phyloP scores from a whole-genome alignment of 1,140 invertebrate species.

The Hyphantria cunea region DNA sequence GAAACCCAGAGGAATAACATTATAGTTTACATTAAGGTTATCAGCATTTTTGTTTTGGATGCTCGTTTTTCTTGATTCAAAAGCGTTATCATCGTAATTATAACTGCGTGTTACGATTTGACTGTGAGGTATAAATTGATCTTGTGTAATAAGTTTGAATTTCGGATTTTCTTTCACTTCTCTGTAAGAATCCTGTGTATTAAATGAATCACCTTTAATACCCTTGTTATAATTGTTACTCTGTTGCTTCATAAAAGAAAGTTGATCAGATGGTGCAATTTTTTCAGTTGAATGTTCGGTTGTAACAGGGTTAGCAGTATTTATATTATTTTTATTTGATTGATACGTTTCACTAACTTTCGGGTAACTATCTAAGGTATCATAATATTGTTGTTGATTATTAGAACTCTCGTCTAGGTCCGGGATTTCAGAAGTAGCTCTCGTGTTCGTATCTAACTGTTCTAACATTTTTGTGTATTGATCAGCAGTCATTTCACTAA shows the following conservation, averaged over 20 bases:
- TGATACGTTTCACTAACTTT: background rate
- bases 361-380: slow-evolving; percentile 3
- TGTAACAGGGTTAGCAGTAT: background rate
- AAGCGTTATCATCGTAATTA: slow-evolving; percentile 51
- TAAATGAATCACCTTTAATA: slow-evolving; percentile 1
- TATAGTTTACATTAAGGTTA: slow-evolving; percentile 8
- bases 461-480: slow-evolving; percentile 68
- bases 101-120: slow-evolving; percentile 54
- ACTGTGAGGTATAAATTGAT: slow-evolving; percentile 51
- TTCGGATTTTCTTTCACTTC: slow-evolving; percentile 27
- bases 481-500: slow-evolving; percentile 68
- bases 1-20: slow-evolving; percentile 16
- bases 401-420: background rate
- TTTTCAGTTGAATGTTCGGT: slow-evolving; percentile 11
- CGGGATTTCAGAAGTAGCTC: background rate
- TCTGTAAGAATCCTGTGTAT: slow-evolving; percentile 18
- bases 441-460: slow-evolving; percentile 34
- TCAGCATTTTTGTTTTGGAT: slow-evolving; percentile 13
- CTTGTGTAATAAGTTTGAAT: slow-evolving; percentile 33
- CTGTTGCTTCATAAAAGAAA: background rate
- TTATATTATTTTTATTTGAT: background rate
- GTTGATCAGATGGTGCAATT: background rate
- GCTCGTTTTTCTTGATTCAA: slow-evolving; percentile 50
- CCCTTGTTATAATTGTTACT: background rate
- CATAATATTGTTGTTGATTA: background rate